Conservation (phyloP, 2,888 invertebrate genomes). For the Ectropis crepuscularia region DNA sequence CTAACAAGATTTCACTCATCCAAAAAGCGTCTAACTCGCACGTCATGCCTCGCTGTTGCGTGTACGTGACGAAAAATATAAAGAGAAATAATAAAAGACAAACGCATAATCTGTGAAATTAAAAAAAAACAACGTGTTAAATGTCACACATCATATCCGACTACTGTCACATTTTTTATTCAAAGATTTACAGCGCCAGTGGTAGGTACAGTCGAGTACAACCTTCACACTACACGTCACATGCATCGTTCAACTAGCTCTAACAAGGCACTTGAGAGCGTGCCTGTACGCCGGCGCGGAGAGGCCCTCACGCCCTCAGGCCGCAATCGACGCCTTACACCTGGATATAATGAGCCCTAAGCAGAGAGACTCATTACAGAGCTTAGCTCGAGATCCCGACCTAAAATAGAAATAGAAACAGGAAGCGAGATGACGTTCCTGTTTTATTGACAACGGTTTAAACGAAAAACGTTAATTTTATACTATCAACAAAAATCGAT, state of each 20-base stretch:
- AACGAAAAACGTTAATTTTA: conserved; percentile 16
- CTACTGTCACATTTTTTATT: too few relatives aligned
- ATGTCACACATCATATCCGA: too few relatives aligned
- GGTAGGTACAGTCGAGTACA: conserved; percentile 8
- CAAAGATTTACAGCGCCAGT: too few relatives aligned
- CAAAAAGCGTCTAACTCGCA: too few relatives aligned
- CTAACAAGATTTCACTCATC: too few relatives aligned
- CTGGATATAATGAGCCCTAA: conserved; percentile 47
- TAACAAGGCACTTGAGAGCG: conserved; percentile 53
- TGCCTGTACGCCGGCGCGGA: conserved; percentile 44
- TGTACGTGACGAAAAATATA: too few relatives aligned
- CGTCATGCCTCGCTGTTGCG: too few relatives aligned
- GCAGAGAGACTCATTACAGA: conserved; percentile 29
- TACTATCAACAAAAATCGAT: too few relatives aligned
- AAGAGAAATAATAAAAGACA: too few relatives aligned
- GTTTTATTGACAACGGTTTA: not conserved
- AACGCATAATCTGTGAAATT: too few relatives aligned
- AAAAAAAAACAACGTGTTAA: too few relatives aligned
- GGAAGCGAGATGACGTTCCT: not conserved
- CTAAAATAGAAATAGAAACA: conserved; percentile 8
- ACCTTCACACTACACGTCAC: conserved; percentile 31
- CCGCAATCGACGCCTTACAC: conserved; percentile 50
- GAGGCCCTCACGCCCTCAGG: conserved; percentile 53
- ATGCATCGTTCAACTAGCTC: conserved; percentile 44
- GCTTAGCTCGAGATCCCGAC: conserved; percentile 14